These are phyloP conservation scores for Muscidifurax raptorellus DNA, from an alignment of 1,140 invertebrate species.

Conservation along the genomic window DNA sequence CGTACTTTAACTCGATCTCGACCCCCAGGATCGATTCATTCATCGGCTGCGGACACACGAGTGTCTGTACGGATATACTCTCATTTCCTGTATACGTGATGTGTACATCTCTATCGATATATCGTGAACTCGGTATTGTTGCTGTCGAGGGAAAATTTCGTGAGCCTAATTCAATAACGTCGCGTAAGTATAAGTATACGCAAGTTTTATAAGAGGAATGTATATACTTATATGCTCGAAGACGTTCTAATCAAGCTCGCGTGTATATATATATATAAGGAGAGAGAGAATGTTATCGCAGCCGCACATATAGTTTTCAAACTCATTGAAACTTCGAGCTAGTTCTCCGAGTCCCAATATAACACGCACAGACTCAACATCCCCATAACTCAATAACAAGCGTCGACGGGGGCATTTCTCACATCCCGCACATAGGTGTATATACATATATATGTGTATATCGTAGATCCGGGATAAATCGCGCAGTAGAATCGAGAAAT, in stretches of 20 bases:
- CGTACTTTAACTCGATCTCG: background rate
- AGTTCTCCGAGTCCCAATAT: background rate
- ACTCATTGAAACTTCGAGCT: background rate
- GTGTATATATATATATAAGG: too few species aligned
- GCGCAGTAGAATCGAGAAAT: background rate
- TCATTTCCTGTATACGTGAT: background rate
- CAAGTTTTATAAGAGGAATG: too few species aligned
- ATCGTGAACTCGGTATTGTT: too few species aligned
- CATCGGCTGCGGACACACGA: background rate
- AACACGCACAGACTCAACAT: background rate
- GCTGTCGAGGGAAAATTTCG: too few species aligned
- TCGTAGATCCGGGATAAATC: background rate
- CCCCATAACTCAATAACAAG: background rate
- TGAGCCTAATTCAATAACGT: too few species aligned
- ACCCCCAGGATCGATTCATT: slow-evolving; percentile 13
- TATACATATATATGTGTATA: background rate
- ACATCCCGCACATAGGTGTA: background rate
- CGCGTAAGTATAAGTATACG: too few species aligned
- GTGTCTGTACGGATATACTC: too few species aligned
- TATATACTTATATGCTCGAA: too few species aligned
- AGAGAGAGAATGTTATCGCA: background rate
- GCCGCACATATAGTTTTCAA: background rate
- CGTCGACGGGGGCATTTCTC: background rate
- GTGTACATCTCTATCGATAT: too few species aligned
- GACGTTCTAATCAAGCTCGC: too few species aligned